phyloP scores from a whole-genome alignment of 2,797 vertebrate genomes.

The Cephalopachus bancanus region DNA sequence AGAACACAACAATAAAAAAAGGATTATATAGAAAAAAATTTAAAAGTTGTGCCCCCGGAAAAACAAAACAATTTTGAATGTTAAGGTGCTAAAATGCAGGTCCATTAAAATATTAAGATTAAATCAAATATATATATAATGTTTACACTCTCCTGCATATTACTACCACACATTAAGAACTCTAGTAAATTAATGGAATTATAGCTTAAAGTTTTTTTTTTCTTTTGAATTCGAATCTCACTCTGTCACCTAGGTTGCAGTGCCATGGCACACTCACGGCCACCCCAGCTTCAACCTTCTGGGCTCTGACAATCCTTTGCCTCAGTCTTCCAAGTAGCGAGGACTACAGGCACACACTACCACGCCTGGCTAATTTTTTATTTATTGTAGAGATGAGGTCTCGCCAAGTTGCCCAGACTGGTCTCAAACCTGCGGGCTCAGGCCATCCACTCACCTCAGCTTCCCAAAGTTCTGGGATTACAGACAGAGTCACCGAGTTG shows the following conservation, averaged over 20 bases:
- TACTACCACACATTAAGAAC: neutral
- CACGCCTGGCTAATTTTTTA: neutral
- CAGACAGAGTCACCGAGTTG: neutral
- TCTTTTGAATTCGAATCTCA: neutral
- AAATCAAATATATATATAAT: too few species aligned
- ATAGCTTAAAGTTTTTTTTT: too few species aligned
- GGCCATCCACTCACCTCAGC: neutral
- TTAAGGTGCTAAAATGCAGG: too few species aligned
- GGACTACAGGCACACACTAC: neutral
- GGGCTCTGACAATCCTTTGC: neutral
- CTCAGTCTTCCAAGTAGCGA: neutral
- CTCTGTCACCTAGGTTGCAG: neutral
- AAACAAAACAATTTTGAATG: too few species aligned
- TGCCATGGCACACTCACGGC: neutral
- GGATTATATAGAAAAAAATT: too few species aligned
- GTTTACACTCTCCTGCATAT: neutral
- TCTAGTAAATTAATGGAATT: too few species aligned
- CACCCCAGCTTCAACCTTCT: neutral
- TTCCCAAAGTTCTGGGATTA: neutral
- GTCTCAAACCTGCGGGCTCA: neutral
- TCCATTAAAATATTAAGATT: too few species aligned
- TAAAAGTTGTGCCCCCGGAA: too few species aligned
- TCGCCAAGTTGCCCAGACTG: neutral
- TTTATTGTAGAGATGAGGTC: neutral
- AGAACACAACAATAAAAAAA: too few species aligned